Conservation (phyloP, 53 echinoderm and acorn worm species). For the Mesocentrotus franciscanus region DNA sequence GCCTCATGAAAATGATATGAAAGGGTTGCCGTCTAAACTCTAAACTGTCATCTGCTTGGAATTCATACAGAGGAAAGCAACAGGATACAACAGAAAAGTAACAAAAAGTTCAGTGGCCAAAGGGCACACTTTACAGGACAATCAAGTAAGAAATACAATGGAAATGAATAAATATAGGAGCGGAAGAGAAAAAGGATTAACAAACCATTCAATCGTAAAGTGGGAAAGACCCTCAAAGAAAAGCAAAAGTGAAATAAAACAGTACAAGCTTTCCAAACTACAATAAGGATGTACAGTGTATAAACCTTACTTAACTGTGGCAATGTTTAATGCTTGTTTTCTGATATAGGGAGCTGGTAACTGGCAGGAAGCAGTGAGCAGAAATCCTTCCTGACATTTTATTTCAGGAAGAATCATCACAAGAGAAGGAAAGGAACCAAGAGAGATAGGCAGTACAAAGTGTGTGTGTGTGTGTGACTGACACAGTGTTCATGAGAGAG, state of each 20-base stretch:
- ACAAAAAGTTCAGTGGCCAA: neutral
- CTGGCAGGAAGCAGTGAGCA: slow-evolving; percentile 16
- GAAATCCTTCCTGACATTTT: slow-evolving; percentile 28
- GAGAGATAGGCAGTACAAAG: neutral
- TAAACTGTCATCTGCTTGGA: neutral
- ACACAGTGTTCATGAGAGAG: neutral
- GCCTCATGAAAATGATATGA: too few relatives aligned
- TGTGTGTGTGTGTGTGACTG: neutral
- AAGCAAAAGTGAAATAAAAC: neutral
- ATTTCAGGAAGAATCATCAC: slow-evolving; percentile 12
- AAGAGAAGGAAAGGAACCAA: neutral
- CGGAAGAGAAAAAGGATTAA: neutral
- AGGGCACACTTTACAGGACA: neutral
- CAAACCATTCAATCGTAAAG: neutral
- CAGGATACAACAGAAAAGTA: neutral
- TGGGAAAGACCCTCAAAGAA: slow-evolving; percentile 14
- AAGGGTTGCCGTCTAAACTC: too few relatives aligned
- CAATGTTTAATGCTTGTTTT: neutral
- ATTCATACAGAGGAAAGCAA: neutral
- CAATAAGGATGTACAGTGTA: neutral
- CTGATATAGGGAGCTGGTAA: neutral
- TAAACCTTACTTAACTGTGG: neutral
- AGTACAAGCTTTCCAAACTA: neutral
- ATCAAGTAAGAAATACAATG: neutral
- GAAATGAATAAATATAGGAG: neutral